Percentiles rank a stretch among this genome's conserved stretches.
These are phyloP conservation scores for Muricea muricata DNA, from an alignment of 92 coral and sea anemone genomes.

Conservation along the genomic window DNA sequence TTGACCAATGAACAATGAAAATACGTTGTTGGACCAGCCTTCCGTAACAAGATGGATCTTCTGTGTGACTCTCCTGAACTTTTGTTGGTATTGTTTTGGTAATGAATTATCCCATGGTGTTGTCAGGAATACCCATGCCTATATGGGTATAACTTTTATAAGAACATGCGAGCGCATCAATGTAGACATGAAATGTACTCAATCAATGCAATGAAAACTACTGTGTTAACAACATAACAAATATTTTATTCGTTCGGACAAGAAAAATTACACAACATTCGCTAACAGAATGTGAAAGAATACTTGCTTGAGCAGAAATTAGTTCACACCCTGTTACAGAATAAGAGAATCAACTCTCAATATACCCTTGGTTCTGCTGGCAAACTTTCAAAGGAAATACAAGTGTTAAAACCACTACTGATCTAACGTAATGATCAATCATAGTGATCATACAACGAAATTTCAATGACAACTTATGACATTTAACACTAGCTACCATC, in stretches of 20 bases:
- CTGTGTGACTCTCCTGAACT: too few relatives aligned
- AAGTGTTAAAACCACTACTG: neutral
- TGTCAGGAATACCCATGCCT: too few relatives aligned
- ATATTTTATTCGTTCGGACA: conserved; percentile 6
- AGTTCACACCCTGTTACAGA: neutral
- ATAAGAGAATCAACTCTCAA: neutral
- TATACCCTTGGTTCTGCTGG: neutral
- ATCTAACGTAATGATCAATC: neutral
- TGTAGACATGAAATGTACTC: too few relatives aligned
- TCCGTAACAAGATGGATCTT: too few relatives aligned
- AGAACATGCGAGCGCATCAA: too few relatives aligned
- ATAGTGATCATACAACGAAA: neutral
- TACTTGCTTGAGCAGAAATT: neutral
- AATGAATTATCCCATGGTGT: too few relatives aligned
- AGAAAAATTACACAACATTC: conserved; percentile 23
- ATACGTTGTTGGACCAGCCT: too few relatives aligned
- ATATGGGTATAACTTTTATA: too few relatives aligned
- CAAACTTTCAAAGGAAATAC: neutral
- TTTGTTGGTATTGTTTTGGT: too few relatives aligned
- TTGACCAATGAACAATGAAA: too few relatives aligned
- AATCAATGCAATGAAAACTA: neutral
- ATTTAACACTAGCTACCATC: neutral
- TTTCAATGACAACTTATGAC: neutral
- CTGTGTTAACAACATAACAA: conserved; percentile 4
- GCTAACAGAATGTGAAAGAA: conserved; percentile 1